A percentile compares a stretch with the other conserved stretches of the same genome.
These are phyloP conservation scores for Chelon auratus DNA, from an alignment of 2,797 vertebrate genomes.

Conservation along the genomic window DNA sequence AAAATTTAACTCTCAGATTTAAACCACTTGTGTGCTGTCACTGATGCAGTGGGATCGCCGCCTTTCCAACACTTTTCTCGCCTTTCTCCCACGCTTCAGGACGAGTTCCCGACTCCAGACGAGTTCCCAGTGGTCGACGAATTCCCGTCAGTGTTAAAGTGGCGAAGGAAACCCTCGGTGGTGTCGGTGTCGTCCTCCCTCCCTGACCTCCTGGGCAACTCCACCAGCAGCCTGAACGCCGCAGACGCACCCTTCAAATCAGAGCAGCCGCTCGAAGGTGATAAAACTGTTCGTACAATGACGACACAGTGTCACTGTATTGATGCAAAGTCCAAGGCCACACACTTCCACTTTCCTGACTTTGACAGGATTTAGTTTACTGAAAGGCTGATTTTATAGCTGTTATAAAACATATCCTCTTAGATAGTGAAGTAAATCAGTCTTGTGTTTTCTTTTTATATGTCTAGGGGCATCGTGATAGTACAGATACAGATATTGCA, in stretches of 20 bases:
- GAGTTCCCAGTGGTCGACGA: slow-evolving; percentile 87
- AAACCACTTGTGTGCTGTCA: not conserved
- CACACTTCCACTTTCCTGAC: not conserved
- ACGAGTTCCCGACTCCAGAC: slow-evolving; percentile 84
- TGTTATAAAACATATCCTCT: too few relatives aligned
- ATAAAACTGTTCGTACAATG: not conserved
- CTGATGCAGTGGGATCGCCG: not conserved
- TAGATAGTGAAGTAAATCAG: too few relatives aligned
- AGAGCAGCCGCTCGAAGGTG: slow-evolving; percentile 85
- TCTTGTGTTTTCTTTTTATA: too few relatives aligned
- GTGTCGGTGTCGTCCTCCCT: slow-evolving; percentile 88
- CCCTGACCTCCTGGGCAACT: slow-evolving; percentile 88
- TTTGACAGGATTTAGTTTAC: not conserved
- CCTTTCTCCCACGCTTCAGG: slow-evolving; percentile 56
- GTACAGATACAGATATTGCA: too few relatives aligned
- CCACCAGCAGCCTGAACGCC: slow-evolving; percentile 85
- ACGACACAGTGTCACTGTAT: not conserved
- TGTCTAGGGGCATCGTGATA: too few relatives aligned
- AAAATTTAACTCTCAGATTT: not conserved
- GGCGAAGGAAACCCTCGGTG: slow-evolving; percentile 90
- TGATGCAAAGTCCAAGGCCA: slow-evolving; percentile 29
- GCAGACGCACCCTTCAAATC: slow-evolving; percentile 85
- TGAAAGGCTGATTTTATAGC: too few relatives aligned
- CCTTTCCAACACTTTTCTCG: not conserved
- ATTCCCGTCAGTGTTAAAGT: slow-evolving; percentile 88